Evolutionary conservation across 2,888 invertebrate genomes (phyloP).

Genomic region (Callosobruchus maculatus): DNA sequence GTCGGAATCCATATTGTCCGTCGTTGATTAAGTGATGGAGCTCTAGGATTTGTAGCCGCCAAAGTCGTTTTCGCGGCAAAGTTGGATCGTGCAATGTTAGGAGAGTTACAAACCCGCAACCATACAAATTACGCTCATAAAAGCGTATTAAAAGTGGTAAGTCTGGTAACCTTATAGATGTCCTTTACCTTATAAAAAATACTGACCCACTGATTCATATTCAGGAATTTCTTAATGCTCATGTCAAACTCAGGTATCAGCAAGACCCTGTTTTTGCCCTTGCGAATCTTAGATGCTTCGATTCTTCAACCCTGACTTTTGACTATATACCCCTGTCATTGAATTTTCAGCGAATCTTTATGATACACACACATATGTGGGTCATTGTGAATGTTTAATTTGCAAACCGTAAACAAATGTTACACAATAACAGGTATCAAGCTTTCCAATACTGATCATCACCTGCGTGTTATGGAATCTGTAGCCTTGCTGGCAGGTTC

Average conservation of each 20-base stretch:
- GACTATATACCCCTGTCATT: background rate
- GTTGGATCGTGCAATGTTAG: no score
- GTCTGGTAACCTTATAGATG: no score
- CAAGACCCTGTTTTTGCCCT: background rate
- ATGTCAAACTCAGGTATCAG: background rate
- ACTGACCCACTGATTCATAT: no score
- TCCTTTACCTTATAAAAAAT: no score
- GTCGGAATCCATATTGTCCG: no score
- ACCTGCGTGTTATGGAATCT: background rate
- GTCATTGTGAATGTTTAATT: background rate
- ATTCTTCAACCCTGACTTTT: background rate
- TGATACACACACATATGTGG: background rate
- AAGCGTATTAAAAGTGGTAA: no score
- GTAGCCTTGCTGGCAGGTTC: background rate
- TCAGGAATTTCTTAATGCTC: no score
- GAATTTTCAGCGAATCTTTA: background rate
- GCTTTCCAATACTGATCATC: background rate
- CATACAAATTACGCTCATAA: no score
- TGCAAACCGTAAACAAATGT: background rate
- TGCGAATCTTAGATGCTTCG: background rate
- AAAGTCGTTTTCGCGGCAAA: no score
- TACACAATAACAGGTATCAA: background rate
- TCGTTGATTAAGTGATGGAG: no score
- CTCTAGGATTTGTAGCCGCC: no score
- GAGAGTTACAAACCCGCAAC: no score